A percentile compares a stretch with the other conserved stretches of the same genome.
phyloP scores from a whole-genome alignment of 2,797 vertebrate genomes.

The Neomorphus geoffroyi region DNA sequence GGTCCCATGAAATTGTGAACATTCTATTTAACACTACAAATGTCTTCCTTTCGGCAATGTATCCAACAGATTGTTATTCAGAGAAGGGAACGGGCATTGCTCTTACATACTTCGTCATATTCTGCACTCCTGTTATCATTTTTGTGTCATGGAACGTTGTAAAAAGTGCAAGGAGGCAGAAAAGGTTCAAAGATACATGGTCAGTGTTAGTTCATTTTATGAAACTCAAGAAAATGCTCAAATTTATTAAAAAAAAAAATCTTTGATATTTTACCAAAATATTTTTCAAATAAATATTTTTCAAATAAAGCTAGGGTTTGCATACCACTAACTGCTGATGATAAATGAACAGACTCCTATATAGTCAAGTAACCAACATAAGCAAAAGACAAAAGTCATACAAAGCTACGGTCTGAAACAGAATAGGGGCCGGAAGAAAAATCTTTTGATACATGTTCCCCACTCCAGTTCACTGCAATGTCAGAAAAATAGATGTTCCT shows the following conservation, averaged over 20 bases:
- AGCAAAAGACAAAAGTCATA: neutral
- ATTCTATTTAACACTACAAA: constrained; percentile 42
- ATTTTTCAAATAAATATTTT: too few relatives aligned
- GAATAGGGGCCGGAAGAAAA: neutral
- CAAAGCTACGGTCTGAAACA: neutral
- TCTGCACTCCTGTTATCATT: neutral
- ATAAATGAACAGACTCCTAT: neutral
- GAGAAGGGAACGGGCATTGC: neutral
- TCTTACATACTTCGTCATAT: neutral
- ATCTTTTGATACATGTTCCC: neutral
- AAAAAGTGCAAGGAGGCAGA: neutral
- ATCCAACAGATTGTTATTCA: neutral
- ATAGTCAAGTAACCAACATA: neutral
- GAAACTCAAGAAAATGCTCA: neutral
- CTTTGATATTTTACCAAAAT: neutral
- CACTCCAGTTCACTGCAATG: neutral
- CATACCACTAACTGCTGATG: neutral
- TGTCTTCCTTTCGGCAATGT: neutral
- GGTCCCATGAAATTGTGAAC: constrained; percentile 10
- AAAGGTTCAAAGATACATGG: neutral
- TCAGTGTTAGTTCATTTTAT: neutral
- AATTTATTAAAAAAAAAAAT: neutral
- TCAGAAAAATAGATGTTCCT: neutral
- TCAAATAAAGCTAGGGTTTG: neutral
- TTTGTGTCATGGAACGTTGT: neutral